These are phyloP conservation scores for Cantharis lateralis DNA, from an alignment of 2,888 invertebrate species.

Conservation along the genomic window DNA sequence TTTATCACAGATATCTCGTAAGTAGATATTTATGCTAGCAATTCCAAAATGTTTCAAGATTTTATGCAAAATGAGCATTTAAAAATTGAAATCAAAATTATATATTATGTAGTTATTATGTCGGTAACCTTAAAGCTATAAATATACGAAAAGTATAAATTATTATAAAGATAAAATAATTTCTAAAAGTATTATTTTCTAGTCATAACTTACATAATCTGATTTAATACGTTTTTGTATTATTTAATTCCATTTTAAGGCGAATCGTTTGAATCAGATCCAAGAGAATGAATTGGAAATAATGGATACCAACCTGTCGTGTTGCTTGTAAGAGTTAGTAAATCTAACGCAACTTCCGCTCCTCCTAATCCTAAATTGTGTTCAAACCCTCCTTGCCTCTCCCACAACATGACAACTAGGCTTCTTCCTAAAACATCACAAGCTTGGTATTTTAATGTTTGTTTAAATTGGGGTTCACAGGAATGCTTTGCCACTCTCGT, in stretches of 20 bases:
- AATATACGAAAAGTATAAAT: background rate
- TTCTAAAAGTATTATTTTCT: background rate
- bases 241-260: conserved; percentile 49
- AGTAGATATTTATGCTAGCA: background rate
- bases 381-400: conserved; percentile 85
- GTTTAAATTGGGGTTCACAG: conserved; percentile 83
- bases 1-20: conserved; percentile 25
- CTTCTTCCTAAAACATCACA: conserved; percentile 79
- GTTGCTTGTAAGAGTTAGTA: conserved; percentile 77
- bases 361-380: conserved; percentile 83
- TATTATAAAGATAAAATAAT: background rate
- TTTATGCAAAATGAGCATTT: background rate
- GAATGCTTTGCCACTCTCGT: conserved; percentile 83
- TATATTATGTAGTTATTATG: background rate
- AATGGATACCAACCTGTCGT: conserved; percentile 91
- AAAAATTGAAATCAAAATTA: background rate
- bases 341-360: conserved; percentile 83
- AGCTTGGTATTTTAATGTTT: conserved; percentile 85
- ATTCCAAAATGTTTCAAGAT: background rate
- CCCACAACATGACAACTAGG: conserved; percentile 91
- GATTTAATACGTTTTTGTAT: background rate
- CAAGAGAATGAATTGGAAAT: conserved; percentile 83
- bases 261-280: conserved; percentile 64
- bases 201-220: background rate
- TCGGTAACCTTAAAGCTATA: background rate